Percentiles rank a stretch among this genome's conserved stretches.
These are phyloP conservation scores for Radopholus similis DNA, from an alignment of 1,140 invertebrate species.

Conservation along the genomic window DNA sequence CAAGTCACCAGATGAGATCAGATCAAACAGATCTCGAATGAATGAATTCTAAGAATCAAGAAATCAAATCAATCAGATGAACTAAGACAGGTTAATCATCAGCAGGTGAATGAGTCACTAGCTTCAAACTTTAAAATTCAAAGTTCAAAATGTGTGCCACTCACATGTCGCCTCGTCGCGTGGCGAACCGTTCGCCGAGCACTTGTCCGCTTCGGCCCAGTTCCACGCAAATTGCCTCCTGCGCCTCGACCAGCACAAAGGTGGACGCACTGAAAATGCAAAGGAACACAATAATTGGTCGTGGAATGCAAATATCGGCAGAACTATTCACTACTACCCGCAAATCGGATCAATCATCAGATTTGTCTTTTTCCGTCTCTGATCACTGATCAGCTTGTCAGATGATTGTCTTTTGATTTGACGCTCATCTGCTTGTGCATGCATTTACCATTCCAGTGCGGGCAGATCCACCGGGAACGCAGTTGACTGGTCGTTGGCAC, in stretches of 20 bases:
- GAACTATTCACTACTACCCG: neutral
- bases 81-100: too few species aligned
- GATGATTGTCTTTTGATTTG: neutral
- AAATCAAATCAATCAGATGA: too few species aligned
- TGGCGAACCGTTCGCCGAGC: constrained; percentile 1
- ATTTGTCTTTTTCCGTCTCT: too few species aligned
- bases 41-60: too few species aligned
- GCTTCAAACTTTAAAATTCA: too few species aligned
- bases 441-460: constrained; percentile 8
- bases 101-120: too few species aligned
- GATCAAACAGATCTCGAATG: too few species aligned
- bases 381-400: too few species aligned
- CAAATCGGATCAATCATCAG: neutral
- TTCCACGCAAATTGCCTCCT: constrained; percentile 15
- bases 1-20: too few species aligned
- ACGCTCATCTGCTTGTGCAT: neutral
- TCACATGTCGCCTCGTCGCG: constrained; percentile 19
- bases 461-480: neutral
- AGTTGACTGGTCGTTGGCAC: constrained; percentile 18
- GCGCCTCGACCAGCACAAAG: constrained; percentile 10
- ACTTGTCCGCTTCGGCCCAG: constrained; percentile 5
- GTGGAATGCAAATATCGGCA: constrained; percentile 3
- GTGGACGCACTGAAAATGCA: constrained; percentile 3
- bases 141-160: too few species aligned
- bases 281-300: too few species aligned